A percentile compares a stretch with the other conserved stretches of the same genome.
Conservation (phyloP, 2,113 vertebrate genomes). For the Neogobius melanostomus region DNA sequence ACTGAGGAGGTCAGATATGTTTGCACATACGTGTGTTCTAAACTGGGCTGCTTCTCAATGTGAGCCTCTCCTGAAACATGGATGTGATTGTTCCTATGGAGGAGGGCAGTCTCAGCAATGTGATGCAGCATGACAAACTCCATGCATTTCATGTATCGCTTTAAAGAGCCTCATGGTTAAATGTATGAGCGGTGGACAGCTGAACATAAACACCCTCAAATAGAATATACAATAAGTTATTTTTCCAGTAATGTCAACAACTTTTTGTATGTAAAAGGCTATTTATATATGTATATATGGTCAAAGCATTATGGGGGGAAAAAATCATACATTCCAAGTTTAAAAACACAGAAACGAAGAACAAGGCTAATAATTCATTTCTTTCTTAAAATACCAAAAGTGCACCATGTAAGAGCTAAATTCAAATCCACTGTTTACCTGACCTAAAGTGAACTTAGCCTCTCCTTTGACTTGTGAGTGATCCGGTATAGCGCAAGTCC, state of each 20-base stretch:
- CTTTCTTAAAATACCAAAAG: no score
- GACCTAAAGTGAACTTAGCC: neutral
- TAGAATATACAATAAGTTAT: neutral
- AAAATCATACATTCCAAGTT: no score
- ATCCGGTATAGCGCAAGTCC: neutral
- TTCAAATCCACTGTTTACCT: neutral
- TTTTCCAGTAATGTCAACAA: no score
- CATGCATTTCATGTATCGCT: conserved; percentile 40
- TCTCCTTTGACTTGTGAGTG: conserved; percentile 5
- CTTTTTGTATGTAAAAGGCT: no score
- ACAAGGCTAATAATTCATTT: no score
- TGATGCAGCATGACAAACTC: conserved; percentile 28
- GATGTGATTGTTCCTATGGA: conserved; percentile 13
- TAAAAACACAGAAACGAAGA: no score
- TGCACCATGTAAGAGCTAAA: neutral
- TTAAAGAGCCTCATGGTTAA: conserved; percentile 8
- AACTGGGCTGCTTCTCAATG: neutral
- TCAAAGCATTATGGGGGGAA: no score
- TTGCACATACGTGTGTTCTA: no score
- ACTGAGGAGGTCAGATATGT: neutral
- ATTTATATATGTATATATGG: no score
- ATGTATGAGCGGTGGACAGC: neutral
- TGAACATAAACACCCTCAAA: neutral
- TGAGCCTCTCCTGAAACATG: conserved; percentile 1
- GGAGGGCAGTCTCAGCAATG: conserved; percentile 22